A percentile compares a stretch with the other conserved stretches of the same genome.
Conservation (phyloP, 2,888 invertebrate genomes). For the Subacronicta megacephala region DNA sequence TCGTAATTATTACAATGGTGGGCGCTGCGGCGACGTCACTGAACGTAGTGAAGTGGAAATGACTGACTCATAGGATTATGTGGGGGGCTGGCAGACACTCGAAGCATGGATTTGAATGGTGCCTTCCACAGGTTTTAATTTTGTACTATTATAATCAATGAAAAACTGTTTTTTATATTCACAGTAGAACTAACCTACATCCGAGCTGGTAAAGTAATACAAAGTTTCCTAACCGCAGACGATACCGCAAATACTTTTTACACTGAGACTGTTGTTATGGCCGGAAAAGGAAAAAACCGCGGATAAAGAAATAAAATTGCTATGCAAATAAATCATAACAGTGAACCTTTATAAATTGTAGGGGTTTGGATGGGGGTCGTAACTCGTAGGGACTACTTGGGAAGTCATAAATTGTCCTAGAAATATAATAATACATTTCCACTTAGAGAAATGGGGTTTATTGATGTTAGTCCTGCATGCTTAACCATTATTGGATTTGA, state of each 20-base stretch:
- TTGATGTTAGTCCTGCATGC: neutral
- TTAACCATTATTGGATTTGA: no score
- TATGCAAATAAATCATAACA: constrained; percentile 8
- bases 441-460: neutral
- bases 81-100: neutral
- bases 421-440: neutral
- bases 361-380: neutral
- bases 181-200: neutral
- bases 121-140: neutral
- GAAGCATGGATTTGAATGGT: neutral
- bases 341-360: neutral
- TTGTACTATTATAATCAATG: neutral
- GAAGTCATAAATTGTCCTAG: constrained; percentile 1
- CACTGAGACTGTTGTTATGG: constrained; percentile 5
- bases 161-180: neutral
- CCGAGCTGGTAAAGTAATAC: neutral
- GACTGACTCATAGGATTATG: constrained; percentile 13
- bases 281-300: constrained; percentile 3
- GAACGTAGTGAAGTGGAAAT: constrained; percentile 32
- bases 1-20: constrained; percentile 27
- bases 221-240: constrained; percentile 10
- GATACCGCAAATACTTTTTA: constrained; percentile 17
- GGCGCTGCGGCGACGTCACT: constrained; percentile 16
- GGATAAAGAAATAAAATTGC: neutral
- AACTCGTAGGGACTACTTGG: constrained; percentile 1